A percentile compares a stretch with the other conserved stretches of the same genome.
These are phyloP conservation scores for Drosophila aff. DNA, from an alignment of 1,140 invertebrate species.

Conservation along the genomic window DNA sequence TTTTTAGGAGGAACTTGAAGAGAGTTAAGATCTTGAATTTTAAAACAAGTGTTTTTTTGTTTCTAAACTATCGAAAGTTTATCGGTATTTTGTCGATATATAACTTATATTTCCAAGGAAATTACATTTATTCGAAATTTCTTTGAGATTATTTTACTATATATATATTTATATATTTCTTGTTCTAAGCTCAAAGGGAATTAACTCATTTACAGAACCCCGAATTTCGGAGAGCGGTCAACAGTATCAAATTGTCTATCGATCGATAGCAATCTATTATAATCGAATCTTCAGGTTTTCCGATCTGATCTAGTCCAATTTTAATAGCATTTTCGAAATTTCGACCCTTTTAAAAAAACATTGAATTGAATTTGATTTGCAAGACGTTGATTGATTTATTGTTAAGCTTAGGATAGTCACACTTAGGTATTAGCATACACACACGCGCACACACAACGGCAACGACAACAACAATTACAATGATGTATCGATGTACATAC, in stretches of 20 bases:
- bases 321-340: neutral
- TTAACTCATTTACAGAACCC: neutral
- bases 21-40: neutral
- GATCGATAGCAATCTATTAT: no score
- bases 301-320: neutral
- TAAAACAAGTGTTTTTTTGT: neutral
- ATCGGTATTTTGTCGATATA: no score
- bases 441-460: slow-evolving; percentile 7
- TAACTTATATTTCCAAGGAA: no score
- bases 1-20: neutral
- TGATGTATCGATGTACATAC: slow-evolving; percentile 13
- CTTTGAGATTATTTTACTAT: no score
- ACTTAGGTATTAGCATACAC: slow-evolving; percentile 15
- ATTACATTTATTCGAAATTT: no score
- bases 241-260: no score
- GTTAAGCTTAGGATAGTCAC: slow-evolving; percentile 32
- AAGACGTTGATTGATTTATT: slow-evolving; percentile 44
- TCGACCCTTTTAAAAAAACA: neutral
- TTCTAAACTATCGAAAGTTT: neutral
- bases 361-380: slow-evolving; percentile 6
- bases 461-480: slow-evolving; percentile 13
- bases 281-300: neutral
- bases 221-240: no score
- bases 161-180: neutral
- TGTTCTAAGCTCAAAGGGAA: neutral